Evolutionary conservation across 2,797 vertebrate genomes (phyloP), one percentile per base, ranked within the genome.

Genomic region (Podargus strigoides): DNA sequence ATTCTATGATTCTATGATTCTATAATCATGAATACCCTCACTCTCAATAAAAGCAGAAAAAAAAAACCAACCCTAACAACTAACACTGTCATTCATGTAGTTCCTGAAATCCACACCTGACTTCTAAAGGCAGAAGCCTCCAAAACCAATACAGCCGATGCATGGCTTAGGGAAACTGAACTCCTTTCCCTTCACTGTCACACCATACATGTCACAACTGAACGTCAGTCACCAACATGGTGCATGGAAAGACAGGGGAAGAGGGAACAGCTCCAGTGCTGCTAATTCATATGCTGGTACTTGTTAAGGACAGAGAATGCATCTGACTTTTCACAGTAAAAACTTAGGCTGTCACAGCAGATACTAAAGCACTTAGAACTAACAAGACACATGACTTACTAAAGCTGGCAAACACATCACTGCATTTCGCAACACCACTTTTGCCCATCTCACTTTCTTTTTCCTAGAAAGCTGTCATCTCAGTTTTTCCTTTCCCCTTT

Each of bases 121-220:
- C 64, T 92, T 89, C 70, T 69, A 44, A 93, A 90, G 59, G 80
- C 49, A 70, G 66, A 89, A 76, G 74, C 63, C 77, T 58, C 46
- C 39, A 76, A 85, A 96, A 81, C 3, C 2, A n/a, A 41, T 12
- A 44, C 12, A 93, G 41, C 16, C 6, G 12, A 39, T 63, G 18
- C 22, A 9, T 42, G 39, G 36, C 68, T 87, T 78, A 80, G 32
- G 55, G 50, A 90, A 91, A 66, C 42, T 27, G 59, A 47, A 79
- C 55, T 92, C 67, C 83, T 66, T 52, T 50, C n/a, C 36, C 34
- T 63, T 16, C 21, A 68, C 64, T 56, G 85, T 41, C 50, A 87
- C 90, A 85, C 76, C 32, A 86, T 44, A 75, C 68, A 12, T 5
- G 23, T 8, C 32, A 55, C 55, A 82, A 42, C 16, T 16, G 22